These are phyloP conservation scores for Ophion obscuratus DNA, from an alignment of 2,888 invertebrate species.

Conservation along the genomic window DNA sequence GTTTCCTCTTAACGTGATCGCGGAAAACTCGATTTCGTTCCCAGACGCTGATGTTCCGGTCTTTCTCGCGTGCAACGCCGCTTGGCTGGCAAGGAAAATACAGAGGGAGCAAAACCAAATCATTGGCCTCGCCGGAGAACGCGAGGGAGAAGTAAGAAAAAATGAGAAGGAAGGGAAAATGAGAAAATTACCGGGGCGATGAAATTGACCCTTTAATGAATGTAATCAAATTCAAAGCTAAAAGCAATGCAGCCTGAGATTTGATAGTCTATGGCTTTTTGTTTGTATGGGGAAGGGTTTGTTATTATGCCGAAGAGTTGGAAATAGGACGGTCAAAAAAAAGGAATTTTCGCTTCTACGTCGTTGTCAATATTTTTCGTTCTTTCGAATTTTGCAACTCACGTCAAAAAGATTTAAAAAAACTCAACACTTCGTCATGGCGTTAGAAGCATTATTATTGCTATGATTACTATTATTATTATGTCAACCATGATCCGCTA, in stretches of 20 bases:
- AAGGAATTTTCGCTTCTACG: too few species aligned
- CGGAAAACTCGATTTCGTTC: constrained; percentile 55
- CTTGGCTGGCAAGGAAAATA: constrained; percentile 7
- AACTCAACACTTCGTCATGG: too few species aligned
- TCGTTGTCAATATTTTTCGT: too few species aligned
- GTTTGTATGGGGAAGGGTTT: neutral
- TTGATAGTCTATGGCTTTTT: neutral
- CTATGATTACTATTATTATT: too few species aligned
- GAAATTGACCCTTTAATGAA: constrained; percentile 27
- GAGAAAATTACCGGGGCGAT: constrained; percentile 8
- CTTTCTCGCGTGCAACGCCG: constrained; percentile 4
- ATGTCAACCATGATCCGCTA: too few species aligned
- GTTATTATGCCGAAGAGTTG: too few species aligned
- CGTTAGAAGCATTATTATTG: too few species aligned
- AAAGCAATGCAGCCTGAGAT: neutral
- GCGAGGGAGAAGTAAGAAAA: neutral
- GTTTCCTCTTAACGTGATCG: constrained; percentile 31
- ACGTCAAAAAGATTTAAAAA: too few species aligned
- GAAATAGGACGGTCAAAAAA: too few species aligned
- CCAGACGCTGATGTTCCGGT: constrained; percentile 31
- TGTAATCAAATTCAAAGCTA: constrained; percentile 1
- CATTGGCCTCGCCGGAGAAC: constrained; percentile 4
- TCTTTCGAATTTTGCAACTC: too few species aligned
- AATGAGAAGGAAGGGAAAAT: constrained; percentile 13
- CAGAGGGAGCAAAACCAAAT: neutral